Evolutionary conservation across 2,888 invertebrate genomes (phyloP), one percentile per base, ranked within the genome.

Genomic region (Aporophyla lueneburgensis): DNA sequence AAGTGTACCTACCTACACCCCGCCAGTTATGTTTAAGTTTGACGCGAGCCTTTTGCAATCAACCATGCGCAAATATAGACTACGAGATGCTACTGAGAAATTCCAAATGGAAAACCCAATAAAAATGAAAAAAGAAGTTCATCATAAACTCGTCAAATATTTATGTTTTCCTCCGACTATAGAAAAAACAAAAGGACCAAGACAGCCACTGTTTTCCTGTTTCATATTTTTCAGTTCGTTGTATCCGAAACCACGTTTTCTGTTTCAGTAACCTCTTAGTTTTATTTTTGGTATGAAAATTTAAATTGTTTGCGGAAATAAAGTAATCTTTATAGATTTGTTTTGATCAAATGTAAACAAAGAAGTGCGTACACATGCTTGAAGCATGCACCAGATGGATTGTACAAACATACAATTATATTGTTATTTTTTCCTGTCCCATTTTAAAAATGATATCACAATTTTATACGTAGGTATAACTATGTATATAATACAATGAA

Each of bases 371-470:
- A 19, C 14, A 40, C 40, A 27, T 21, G 58, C 24, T 16, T 59
- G 19, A 59, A 16, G 46, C 27, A 43, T 74, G 1, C 9, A 14
- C 54, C 59, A 27, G 24, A 21, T 58, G 1, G 24, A 63, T 62
- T 54, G 16, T 61, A 27, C 14, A 14, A 65, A 58, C 14, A 14
- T 9, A 74, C 5, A 24, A 21, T 49, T 10, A 14, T 14, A n/a
- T 49, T n/a, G 33, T 46, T n/a, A 7, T 10, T 33, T 46, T 68
- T 61, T 77, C 59, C 46, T 76, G 69, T 78, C 46, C 61, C 24
- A 19, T 40, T 61, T 70, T 24, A 24, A 7, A 46, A 77, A 68
- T 43, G 10, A 51, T 58, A 51, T 40, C 24, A 40, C 5, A 27
- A n/a, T 2, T 6, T 16, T 14, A n/a, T 71, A 21, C 24, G 21